A percentile compares a stretch with the other conserved stretches of the same genome.
phyloP scores from a whole-genome alignment of 1,140 invertebrate genomes.

The Penaeus japonicus region DNA sequence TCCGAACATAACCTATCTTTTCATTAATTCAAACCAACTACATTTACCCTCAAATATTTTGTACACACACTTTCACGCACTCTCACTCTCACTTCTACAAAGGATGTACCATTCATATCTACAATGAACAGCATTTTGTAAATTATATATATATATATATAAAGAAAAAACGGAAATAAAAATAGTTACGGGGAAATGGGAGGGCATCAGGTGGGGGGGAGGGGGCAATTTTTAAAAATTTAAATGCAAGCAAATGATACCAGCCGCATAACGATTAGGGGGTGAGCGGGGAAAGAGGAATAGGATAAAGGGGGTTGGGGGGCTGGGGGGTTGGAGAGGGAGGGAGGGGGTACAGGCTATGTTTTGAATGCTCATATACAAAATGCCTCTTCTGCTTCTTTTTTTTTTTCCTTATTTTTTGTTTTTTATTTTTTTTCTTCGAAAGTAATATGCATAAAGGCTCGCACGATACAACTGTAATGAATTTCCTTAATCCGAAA shows the following conservation, averaged over 20 bases:
- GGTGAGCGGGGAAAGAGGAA: background rate
- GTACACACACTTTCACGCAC: conserved; percentile 37
- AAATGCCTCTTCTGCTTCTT: conserved; percentile 4
- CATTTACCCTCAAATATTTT: conserved; percentile 40
- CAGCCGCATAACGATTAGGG: background rate
- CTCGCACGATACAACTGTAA: background rate
- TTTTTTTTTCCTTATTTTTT: background rate
- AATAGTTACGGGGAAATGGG: background rate
- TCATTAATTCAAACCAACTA: conserved; percentile 45
- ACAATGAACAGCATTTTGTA: background rate
- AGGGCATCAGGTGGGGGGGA: background rate
- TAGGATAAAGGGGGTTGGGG: background rate
- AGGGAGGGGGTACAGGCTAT: background rate
- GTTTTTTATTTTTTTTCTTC: too few species aligned
- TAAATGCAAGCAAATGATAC: background rate
- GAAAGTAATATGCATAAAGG: conserved; percentile 14
- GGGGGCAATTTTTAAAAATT: background rate
- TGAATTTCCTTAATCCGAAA: conserved; percentile 14
- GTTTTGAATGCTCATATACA: conserved; percentile 7
- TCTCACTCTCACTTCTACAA: conserved; percentile 16
- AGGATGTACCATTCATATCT: background rate
- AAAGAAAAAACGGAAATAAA: background rate
- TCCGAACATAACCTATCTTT: conserved; percentile 51
- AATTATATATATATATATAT: too few species aligned
- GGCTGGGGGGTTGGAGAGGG: background rate